Evolutionary conservation across 2,113 vertebrate genomes (phyloP).

Genomic region (Oryzias curvinotus): DNA sequence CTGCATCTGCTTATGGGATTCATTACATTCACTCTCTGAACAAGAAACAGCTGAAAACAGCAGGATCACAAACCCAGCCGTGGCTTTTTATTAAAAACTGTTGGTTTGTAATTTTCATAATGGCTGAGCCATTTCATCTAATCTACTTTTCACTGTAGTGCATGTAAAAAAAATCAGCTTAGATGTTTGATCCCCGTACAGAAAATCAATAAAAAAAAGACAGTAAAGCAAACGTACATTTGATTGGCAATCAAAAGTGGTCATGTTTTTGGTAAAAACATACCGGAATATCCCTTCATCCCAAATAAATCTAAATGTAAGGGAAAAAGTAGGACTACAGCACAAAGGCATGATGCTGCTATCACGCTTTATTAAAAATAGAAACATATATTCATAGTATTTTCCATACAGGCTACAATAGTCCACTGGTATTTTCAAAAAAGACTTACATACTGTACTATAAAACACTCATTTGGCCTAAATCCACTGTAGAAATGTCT

Average conservation of each 20-base stretch:
- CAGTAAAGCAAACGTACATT: no score
- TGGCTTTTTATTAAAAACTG: constrained; percentile 2
- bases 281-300: background rate
- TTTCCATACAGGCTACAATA: constrained; percentile 76
- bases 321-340: constrained; percentile 51
- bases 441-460: constrained; percentile 63
- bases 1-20: constrained; percentile 36
- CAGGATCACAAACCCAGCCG: constrained; percentile 5
- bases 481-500: constrained; percentile 70
- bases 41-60: constrained; percentile 19
- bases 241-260: no score
- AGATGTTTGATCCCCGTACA: background rate
- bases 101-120: constrained; percentile 13
- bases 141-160: background rate
- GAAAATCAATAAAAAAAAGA: background rate
- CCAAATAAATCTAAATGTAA: background rate
- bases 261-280: no score
- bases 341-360: constrained; percentile 56
- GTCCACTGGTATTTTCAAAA: constrained; percentile 70
- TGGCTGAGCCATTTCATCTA: background rate
- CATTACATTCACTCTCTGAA: constrained; percentile 36
- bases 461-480: constrained; percentile 74
- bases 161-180: background rate
- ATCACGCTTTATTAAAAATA: constrained; percentile 80
- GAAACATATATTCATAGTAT: constrained; percentile 77